phyloP scores from a whole-genome alignment of 2,888 invertebrate genomes.

The Steromphala cineraria region DNA sequence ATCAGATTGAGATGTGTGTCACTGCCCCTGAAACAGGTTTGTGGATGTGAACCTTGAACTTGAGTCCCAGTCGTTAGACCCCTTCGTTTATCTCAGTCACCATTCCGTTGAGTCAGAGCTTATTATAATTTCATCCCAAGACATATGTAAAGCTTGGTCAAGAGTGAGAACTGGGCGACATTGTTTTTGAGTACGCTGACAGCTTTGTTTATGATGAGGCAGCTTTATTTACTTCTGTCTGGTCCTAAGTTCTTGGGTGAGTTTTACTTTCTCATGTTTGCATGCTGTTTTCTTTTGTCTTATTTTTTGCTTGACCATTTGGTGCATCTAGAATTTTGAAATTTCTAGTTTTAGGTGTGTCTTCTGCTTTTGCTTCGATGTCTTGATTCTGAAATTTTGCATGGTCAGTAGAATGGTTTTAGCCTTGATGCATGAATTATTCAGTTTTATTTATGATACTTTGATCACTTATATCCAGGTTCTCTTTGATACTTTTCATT shows the following conservation, averaged over 20 bases:
- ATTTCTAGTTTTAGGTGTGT: neutral
- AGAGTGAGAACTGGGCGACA: neutral
- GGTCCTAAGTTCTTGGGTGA: constrained; percentile 20
- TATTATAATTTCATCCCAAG: neutral
- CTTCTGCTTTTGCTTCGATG: neutral
- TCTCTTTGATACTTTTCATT: neutral
- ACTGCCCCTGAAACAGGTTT: neutral
- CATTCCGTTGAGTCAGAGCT: too few species aligned
- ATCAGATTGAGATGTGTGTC: too few species aligned
- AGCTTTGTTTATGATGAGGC: constrained; percentile 11
- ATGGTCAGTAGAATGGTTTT: neutral
- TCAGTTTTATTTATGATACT: neutral
- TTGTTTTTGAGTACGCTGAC: constrained; percentile 2
- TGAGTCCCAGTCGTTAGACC: too few species aligned
- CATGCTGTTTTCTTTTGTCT: constrained; percentile 2
- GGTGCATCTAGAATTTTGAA: neutral
- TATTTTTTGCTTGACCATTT: neutral
- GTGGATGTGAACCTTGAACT: neutral
- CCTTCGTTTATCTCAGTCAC: too few species aligned
- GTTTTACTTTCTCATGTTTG: constrained; percentile 1
- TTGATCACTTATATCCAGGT: neutral
- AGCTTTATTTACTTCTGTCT: constrained; percentile 17
- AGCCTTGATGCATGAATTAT: neutral
- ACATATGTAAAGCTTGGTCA: neutral
- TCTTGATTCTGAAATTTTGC: too few species aligned